These are phyloP conservation scores for Leucoptera coffeella DNA, from an alignment of 2,888 invertebrate species.

Conservation along the genomic window DNA sequence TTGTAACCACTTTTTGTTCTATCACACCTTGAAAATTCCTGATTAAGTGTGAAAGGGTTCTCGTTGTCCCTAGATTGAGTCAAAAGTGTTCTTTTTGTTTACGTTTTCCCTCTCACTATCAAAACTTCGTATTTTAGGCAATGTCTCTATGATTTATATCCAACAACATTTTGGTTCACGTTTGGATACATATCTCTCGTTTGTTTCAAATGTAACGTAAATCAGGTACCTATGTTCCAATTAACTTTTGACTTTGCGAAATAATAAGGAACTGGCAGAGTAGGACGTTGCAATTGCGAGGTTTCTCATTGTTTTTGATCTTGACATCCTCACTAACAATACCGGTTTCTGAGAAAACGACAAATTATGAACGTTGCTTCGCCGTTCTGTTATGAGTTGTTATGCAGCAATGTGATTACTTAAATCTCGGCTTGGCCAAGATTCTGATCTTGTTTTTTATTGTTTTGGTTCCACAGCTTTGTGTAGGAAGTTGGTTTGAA, in stretches of 20 bases:
- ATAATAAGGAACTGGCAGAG: constrained; percentile 7
- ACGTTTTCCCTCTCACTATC: no score
- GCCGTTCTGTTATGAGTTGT: constrained; percentile 17
- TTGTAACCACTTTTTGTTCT: no score
- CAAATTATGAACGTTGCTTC: constrained; percentile 33
- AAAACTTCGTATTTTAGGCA: no score
- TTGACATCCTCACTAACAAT: constrained; percentile 6
- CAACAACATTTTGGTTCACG: no score
- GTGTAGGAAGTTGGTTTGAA: no score
- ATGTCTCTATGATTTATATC: no score
- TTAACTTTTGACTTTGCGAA: constrained; percentile 13
- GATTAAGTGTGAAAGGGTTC: constrained; percentile 41
- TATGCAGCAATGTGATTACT: constrained; percentile 1
- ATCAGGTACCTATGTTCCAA: constrained; percentile 11
- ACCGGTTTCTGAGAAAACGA: constrained; percentile 25
- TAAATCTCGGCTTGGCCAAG: constrained; percentile 12
- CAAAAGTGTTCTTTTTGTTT: constrained; percentile 23
- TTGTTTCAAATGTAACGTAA: no score
- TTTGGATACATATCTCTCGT: no score
- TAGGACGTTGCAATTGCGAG: no score
- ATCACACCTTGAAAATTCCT: constrained; percentile 22
- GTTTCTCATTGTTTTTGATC: not conserved
- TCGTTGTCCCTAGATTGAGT: constrained; percentile 28
- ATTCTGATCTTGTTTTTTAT: constrained; percentile 13
- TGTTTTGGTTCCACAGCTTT: constrained; percentile 3